Base-by-base conservation (phyloP, 37 sponge, comb jelly and placozoan species). In the Tethya wilhelma region DNA sequence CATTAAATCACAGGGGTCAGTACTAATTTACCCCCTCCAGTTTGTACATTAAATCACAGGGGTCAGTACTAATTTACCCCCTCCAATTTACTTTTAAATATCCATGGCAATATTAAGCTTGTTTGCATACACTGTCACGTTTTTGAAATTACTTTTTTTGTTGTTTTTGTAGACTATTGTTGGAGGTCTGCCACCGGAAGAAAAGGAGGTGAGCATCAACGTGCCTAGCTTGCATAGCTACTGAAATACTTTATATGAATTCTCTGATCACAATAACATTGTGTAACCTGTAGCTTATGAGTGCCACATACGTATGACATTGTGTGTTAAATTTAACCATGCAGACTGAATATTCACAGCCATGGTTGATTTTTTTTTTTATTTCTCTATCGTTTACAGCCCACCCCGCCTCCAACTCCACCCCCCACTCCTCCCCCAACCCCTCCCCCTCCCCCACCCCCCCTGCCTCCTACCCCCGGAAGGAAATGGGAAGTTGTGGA, bases 401-500 rank as follows among this genome's bases (percentile, higher is more conserved):
- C 63, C 28, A 60, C 63, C 7, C 63, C 63, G 29, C 46, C 44
- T 4, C 44, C 71, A 2, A 39, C 44, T 53, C 58, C 69, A 32
- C 46, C 67, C 22, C 56, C 56, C 9, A 44, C 69, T 6, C 55
- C 67, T 31, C 80, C 80, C 60, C 44, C 66, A 23, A 55, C 80
- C 33, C 80, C 59, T 22, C 70, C 70, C 57, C 79, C 79, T 30
- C 28, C 17, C 7, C 71, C 45, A 17, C 29, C 29, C 30, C 71
- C 71, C 26, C 46, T 46, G n/a, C 28, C 29, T 17, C 38, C 38
- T 22, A 44, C 44, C 57, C 80, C 79, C 25, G 71, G 78, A 19
- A 25, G 78, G 59, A 86, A 86, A 59, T 86, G 87, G 87, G 74
- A 62, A 38, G 79, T 79, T 56, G 87, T 86, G 9, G 79, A 86